Conservation (phyloP, 2,113 vertebrate genomes). For the Furnarius figulus region DNA sequence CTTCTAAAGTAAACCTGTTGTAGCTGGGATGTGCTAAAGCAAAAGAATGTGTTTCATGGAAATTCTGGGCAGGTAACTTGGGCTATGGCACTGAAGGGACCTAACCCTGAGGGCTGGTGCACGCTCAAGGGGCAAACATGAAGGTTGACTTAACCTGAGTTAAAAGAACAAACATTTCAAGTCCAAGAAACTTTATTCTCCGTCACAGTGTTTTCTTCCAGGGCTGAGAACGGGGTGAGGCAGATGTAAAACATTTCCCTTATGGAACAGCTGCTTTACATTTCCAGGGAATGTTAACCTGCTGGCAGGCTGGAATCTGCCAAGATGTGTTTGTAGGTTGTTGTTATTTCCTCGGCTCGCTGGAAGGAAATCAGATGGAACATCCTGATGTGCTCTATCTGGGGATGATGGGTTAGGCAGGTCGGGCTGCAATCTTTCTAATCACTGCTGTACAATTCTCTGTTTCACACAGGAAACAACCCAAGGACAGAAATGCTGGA, state of each 20-base stretch:
- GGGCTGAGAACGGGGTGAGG: neutral
- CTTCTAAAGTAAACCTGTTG: neutral
- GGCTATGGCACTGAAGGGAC: neutral
- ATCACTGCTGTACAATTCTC: neutral
- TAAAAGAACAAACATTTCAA: neutral
- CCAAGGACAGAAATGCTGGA: neutral
- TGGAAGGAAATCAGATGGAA: neutral
- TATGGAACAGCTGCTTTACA: neutral
- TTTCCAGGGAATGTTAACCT: neutral
- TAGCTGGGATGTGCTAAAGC: neutral
- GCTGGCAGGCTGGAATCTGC: neutral
- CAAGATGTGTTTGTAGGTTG: neutral
- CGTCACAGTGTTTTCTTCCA: neutral
- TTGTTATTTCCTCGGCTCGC: neutral
- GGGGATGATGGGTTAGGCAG: neutral
- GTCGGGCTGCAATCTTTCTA: neutral
- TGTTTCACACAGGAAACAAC: neutral
- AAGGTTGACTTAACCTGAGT: rapidly evolving
- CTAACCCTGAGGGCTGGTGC: neutral
- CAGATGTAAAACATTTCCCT: neutral
- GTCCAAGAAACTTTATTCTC: neutral
- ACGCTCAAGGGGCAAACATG: rapidly evolving
- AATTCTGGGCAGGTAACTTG: neutral
- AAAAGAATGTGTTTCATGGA: neutral
- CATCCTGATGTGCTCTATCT: neutral